These are phyloP conservation scores for Gallirallus australis DNA, from an alignment of 2,797 vertebrate genomes.

Conservation along the genomic window DNA sequence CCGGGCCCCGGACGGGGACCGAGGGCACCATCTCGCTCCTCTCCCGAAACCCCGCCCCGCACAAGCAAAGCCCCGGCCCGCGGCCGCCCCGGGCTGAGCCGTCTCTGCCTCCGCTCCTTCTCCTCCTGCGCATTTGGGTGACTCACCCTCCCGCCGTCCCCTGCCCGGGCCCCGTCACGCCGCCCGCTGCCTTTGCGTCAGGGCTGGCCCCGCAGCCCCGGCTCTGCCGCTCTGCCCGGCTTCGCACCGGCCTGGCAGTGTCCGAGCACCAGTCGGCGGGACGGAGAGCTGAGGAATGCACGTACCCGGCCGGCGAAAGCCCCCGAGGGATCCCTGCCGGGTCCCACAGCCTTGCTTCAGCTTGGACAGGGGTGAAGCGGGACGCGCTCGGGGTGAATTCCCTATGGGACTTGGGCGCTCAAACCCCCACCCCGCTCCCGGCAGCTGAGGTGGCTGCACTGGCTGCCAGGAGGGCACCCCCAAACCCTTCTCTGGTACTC, in stretches of 20 bases:
- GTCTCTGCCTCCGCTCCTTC: not conserved
- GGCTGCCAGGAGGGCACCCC: not conserved
- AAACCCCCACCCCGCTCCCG: rapidly evolving
- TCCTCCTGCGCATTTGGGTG: not conserved
- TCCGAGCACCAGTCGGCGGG: not conserved
- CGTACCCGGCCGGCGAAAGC: rapidly evolving
- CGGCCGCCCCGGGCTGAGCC: not conserved
- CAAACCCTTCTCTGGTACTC: not conserved
- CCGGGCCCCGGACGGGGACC: not conserved
- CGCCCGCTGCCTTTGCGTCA: not conserved
- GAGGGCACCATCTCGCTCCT: not conserved
- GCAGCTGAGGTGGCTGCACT: not conserved
- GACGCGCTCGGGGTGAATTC: not conserved
- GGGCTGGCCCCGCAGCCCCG: not conserved
- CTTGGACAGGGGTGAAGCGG: rapidly evolving
- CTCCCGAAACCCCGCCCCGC: rapidly evolving
- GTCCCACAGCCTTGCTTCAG: not conserved
- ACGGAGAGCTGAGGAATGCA: not conserved
- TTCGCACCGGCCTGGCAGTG: rapidly evolving
- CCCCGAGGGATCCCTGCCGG: rapidly evolving
- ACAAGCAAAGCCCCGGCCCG: not conserved
- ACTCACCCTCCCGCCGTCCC: not conserved
- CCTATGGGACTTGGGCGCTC: not conserved
- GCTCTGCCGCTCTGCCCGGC: not conserved
- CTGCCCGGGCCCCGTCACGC: not conserved